Evolutionary conservation across 1,140 invertebrate genomes (phyloP), one percentile per base, ranked within the genome.

Genomic region (Holotrichia oblita): DNA sequence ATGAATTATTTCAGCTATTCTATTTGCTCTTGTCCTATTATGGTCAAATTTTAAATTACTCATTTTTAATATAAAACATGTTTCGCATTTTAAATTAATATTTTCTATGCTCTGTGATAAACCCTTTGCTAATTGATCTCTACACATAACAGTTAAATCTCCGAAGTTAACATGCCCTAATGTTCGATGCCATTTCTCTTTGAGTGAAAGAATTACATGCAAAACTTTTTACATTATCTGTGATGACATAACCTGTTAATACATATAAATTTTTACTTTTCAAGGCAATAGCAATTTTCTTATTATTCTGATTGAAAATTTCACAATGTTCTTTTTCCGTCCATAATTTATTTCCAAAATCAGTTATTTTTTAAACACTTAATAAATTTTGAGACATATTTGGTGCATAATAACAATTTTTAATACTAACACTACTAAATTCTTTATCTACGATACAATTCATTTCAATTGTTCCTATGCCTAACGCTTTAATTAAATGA

Each of bases 261-360:
- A 81, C 80, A 76, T 86, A 83, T 79, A 80, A 83, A 80, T 84
- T 84, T 40, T 85, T 73, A 75, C 81, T 82, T 73, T 83, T 82
- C 44, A 40, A 72, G 48, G 83, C 74, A 82, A 76, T n/a, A 24
- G n/a, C 75, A 81, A 78, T 82, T 80, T 79, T 83, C 83, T 78
- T 83, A 77, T 42, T 61, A 80, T 81, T 82, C 72, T 82, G 80
- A 78, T 81, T 82, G 42, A 83, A 64, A 64, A 69, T 76, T 79
- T 79, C 40, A 17, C 17, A 77, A 42, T 22, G 76, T 76, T 72
- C 40, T 77, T 77, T 78, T 78, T 84, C 82, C 81, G 76, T 80
- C 48, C 73, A 48, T 48, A 48, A 48, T 81, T 80, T 80, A 77
- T 82, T 48, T 81, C 79, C 79, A 77, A 3, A 82, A 73, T 83